Conservation (phyloP, 1,140 invertebrate genomes). For the Pachyrhynchus sulphureomaculatus region DNA sequence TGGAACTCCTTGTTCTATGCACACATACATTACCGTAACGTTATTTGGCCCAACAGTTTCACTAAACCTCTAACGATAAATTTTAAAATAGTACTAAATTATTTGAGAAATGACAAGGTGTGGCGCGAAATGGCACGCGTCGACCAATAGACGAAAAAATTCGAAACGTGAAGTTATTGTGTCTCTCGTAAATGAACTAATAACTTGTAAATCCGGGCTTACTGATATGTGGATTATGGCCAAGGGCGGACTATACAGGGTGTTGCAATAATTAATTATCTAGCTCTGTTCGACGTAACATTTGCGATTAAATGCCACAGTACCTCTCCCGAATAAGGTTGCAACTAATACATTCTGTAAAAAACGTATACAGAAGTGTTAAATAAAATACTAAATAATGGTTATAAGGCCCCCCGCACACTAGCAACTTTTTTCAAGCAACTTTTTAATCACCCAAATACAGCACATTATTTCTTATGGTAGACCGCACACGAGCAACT, state of each 20-base stretch:
- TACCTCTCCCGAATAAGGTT: too few relatives aligned
- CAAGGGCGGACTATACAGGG: background rate
- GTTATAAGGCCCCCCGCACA: too few relatives aligned
- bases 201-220: slow-evolving; percentile 18
- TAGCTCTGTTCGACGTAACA: too few relatives aligned
- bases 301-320: too few relatives aligned
- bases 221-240: background rate
- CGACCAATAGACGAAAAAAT: slow-evolving; percentile 18
- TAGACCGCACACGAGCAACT: too few relatives aligned
- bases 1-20: background rate
- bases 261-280: background rate
- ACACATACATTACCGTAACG: background rate
- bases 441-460: too few relatives aligned
- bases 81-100: slow-evolving; percentile 8
- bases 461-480: too few relatives aligned
- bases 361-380: too few relatives aligned
- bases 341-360: too few relatives aligned
- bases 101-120: slow-evolving; percentile 23
- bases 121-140: slow-evolving; percentile 23
- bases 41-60: background rate
- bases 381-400: too few relatives aligned
- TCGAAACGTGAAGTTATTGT: slow-evolving; percentile 18
- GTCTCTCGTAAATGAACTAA: slow-evolving; percentile 25
- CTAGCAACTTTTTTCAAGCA: too few relatives aligned
- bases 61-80: background rate